Evolutionary conservation across 2,888 invertebrate genomes (phyloP).

Genomic region (Yponomeuta cagnagella): DNA sequence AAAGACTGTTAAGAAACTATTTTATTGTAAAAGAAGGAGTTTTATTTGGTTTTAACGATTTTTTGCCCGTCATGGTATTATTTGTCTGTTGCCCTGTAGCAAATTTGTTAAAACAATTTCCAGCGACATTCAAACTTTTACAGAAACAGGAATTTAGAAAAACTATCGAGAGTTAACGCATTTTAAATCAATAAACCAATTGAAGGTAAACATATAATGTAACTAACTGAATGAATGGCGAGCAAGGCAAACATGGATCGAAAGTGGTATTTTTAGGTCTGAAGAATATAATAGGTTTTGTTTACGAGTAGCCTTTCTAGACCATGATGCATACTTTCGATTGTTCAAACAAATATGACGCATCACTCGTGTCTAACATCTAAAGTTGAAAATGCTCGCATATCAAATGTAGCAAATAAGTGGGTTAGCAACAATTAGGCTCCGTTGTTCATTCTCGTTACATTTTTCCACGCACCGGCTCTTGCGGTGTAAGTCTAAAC

Average conservation of each 20-base stretch:
- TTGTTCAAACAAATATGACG: background rate
- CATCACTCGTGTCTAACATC: background rate
- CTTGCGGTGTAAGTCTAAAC: slow-evolving; percentile 13
- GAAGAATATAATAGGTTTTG: background rate
- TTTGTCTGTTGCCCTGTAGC: too few species aligned
- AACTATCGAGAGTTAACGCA: too few species aligned
- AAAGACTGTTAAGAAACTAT: too few species aligned
- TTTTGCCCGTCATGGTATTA: too few species aligned
- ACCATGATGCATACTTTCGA: background rate
- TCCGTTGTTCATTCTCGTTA: slow-evolving; percentile 3
- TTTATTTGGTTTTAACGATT: too few species aligned
- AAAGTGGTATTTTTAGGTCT: background rate
- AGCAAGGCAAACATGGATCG: background rate
- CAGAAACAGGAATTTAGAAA: too few species aligned
- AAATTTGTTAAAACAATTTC: too few species aligned
- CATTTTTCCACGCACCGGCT: background rate
- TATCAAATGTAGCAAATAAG: slow-evolving; percentile 13
- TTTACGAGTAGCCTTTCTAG: background rate
- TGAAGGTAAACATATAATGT: too few species aligned
- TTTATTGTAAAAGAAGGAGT: too few species aligned
- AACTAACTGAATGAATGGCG: too few species aligned
- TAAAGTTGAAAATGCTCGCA: background rate
- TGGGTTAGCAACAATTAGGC: slow-evolving; percentile 11
- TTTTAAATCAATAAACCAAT: too few species aligned
- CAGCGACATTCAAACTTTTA: too few species aligned